Percentiles rank a stretch among this genome's conserved stretches.
phyloP scores from a whole-genome alignment of 2,797 vertebrate species.

The Apogon hyalosoma region DNA sequence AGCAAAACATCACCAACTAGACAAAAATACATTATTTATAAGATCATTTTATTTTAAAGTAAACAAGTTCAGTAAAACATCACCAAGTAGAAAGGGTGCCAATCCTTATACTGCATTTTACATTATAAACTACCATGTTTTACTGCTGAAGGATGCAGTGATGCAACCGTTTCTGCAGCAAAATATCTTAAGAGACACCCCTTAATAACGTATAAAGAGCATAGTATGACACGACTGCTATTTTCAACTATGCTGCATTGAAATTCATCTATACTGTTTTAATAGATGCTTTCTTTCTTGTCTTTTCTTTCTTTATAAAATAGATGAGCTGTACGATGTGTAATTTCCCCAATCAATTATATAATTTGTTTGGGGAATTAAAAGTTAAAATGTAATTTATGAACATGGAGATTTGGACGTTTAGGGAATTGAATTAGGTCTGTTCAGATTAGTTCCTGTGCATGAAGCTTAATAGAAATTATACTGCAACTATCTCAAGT shows the following conservation, averaged over 20 bases:
- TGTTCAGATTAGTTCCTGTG: conserved; percentile 29
- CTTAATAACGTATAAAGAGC: no score
- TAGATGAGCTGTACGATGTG: neutral
- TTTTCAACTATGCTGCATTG: no score
- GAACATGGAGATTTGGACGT: conserved; percentile 23
- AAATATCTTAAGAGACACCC: no score
- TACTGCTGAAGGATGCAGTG: no score
- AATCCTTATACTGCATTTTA: neutral
- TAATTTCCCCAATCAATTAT: conserved; percentile 42
- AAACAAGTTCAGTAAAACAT: neutral
- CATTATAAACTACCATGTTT: neutral
- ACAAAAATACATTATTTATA: no score
- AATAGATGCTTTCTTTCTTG: no score
- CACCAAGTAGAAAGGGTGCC: no score
- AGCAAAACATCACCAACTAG: no score
- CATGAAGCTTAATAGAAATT: conserved; percentile 33
- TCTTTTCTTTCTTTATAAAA: no score
- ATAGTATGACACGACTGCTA: no score
- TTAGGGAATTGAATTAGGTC: conserved; percentile 42
- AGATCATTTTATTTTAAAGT: neutral
- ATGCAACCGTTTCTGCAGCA: no score
- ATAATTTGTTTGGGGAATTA: conserved; percentile 39
- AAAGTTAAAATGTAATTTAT: conserved; percentile 44
- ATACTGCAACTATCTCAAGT: conserved; percentile 7
- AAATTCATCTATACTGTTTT: no score